Evolutionary conservation across 1,140 invertebrate genomes (phyloP).

Genomic region (Cepaea nemoralis): DNA sequence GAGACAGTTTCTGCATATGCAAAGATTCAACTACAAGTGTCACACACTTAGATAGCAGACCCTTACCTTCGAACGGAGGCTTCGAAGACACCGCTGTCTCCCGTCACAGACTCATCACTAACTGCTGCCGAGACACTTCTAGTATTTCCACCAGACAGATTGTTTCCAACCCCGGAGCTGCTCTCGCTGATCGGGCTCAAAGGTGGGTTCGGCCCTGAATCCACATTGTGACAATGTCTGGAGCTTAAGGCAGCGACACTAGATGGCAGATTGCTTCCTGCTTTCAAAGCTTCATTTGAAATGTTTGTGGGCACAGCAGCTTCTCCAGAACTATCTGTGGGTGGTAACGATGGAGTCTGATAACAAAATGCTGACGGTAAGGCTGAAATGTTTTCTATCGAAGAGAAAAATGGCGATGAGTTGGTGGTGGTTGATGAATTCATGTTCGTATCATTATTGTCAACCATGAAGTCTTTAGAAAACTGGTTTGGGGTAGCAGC

Average conservation of each 20-base stretch:
- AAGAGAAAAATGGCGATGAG: neutral
- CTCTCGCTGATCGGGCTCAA: constrained; percentile 80
- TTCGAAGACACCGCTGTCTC: constrained; percentile 96
- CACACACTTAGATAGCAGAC: constrained; percentile 81
- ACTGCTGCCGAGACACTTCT: constrained; percentile 88
- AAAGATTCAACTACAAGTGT: too few relatives aligned
- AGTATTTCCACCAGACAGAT: constrained; percentile 68
- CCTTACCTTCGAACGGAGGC: constrained; percentile 78
- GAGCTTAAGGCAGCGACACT: neutral
- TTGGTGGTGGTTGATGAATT: neutral
- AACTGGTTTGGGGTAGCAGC: neutral
- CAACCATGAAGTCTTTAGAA: neutral
- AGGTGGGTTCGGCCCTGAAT: constrained; percentile 74
- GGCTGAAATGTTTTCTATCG: neutral
- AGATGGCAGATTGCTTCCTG: neutral
- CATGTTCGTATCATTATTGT: neutral
- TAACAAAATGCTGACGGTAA: neutral
- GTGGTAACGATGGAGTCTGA: neutral
- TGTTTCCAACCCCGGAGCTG: constrained; percentile 70
- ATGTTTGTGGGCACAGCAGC: neutral
- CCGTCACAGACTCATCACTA: constrained; percentile 95
- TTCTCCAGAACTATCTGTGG: neutral
- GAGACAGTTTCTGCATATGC: too few relatives aligned
- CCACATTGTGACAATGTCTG: constrained; percentile 49
- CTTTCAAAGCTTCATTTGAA: neutral